phyloP scores from a whole-genome alignment of 2,113 vertebrate species.

The Apistogramma diplotaenia region DNA sequence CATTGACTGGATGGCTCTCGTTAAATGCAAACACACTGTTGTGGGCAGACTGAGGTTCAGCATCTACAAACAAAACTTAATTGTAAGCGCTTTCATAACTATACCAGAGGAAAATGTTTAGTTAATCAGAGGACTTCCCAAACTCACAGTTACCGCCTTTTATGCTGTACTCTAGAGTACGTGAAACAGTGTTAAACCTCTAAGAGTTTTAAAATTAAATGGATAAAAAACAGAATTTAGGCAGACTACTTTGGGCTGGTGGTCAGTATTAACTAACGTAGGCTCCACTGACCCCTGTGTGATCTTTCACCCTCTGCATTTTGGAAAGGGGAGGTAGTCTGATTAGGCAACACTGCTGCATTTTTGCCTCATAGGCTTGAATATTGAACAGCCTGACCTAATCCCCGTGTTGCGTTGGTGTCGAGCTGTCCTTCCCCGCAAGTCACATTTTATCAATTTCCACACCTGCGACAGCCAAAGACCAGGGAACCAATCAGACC shows the following conservation, averaged over 20 bases:
- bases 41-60: too few relatives aligned
- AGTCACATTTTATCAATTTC: slow-evolving; percentile 67
- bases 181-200: not conserved
- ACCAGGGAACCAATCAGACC: slow-evolving; percentile 28
- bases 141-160: not conserved
- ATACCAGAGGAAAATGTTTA: not conserved
- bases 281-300: not conserved
- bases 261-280: not conserved
- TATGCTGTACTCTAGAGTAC: not conserved
- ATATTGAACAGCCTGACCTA: slow-evolving; percentile 29
- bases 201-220: not conserved
- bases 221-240: not conserved
- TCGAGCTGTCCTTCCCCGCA: not conserved
- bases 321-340: not conserved
- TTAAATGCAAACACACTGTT: not conserved
- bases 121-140: too few relatives aligned
- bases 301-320: not conserved
- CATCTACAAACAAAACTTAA: too few relatives aligned
- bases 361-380: not conserved
- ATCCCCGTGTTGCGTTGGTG: slow-evolving; percentile 17
- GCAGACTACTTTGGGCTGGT: not conserved
- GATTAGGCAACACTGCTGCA: slow-evolving; percentile 11
- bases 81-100: too few relatives aligned
- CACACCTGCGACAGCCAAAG: slow-evolving; percentile 55
- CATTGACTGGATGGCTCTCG: not conserved